Evolutionary conservation across 2,113 vertebrate species (phyloP), one percentile per base, ranked within the genome.

Genomic region (mouse (Mus musculus)): DNA sequence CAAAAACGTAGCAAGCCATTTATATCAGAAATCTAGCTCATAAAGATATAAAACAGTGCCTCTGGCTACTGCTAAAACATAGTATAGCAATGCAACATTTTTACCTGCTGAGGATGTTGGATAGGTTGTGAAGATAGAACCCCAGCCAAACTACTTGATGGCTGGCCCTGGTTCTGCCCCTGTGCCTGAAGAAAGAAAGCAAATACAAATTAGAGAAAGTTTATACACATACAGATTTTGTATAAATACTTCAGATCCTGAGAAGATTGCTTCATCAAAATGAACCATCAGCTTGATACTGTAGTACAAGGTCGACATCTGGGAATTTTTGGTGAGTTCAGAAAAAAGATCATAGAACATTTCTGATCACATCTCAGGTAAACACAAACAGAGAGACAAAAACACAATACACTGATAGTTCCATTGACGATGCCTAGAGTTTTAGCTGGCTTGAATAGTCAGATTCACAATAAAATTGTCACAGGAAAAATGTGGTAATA

Each of bases 131-230:
- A 96, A 91, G 97, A 94, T 82, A 98, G 95, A 98, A 97, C 33
- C 69, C 97, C 95, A 0, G 98, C 95, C 85, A 98, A 96, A 88
- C 72, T 97, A 95, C 97, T 98, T 77, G 98, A 98, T 17, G 98
- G 96, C 65, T 98, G 99, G n/a, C 98, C 98, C 97, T 98, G 99
- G 85, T 98, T 98, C 98, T 98, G 98, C 72, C 98, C 98, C 95
- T 98, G 98, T 87, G 97, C 97, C 98, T 99, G 89, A 65, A 97
- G 95, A 49, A 49, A 65, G 72, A 39, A 97, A 97, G 65, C 56
- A 75, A 95, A 87, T 9, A 90, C 0, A 97, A 96, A 98, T 98
- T 54, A 98, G 96, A 91, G 30, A 84, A 95, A 36, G 22, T 24
- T 80, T 69, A 95, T 78, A 59, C 26, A 16, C 52, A 92, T 0